These are phyloP conservation scores for Littorina saxatilis DNA, from an alignment of 1,140 invertebrate species.

Conservation along the genomic window DNA sequence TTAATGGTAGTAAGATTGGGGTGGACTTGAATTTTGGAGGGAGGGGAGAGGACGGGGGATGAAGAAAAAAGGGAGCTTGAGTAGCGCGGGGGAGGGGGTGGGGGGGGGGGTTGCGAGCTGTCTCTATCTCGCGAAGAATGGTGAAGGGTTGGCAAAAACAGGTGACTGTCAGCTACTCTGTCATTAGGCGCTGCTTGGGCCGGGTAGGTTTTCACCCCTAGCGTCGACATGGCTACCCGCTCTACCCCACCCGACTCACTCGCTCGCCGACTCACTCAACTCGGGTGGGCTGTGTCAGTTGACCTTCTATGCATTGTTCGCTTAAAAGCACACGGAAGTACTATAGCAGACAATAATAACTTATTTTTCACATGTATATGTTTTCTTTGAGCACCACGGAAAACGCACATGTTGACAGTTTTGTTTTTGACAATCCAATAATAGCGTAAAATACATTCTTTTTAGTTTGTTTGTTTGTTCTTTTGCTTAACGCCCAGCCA, in stretches of 20 bases:
- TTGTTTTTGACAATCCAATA: too few relatives aligned
- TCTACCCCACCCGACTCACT: neutral
- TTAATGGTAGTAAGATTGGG: too few relatives aligned
- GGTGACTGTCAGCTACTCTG: conserved; percentile 4
- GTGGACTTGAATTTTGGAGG: neutral
- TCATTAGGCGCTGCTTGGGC: conserved; percentile 6
- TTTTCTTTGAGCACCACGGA: too few relatives aligned
- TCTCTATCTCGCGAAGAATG: neutral
- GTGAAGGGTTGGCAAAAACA: neutral
- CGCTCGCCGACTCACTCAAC: neutral
- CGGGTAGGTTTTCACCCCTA: conserved; percentile 22
- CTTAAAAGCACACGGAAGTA: too few relatives aligned
- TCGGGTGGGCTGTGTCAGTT: too few relatives aligned
- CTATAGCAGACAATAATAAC: too few relatives aligned
- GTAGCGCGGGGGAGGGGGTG: neutral
- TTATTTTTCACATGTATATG: too few relatives aligned
- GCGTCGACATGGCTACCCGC: conserved; percentile 17
- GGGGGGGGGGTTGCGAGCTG: neutral
- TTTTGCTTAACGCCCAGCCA: too few relatives aligned
- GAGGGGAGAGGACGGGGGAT: neutral
- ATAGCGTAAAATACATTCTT: too few relatives aligned
- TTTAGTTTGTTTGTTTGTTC: too few relatives aligned
- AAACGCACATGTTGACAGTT: too few relatives aligned
- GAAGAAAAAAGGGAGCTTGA: neutral
- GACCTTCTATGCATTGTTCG: too few relatives aligned